These are phyloP conservation scores for Drosophila putrida DNA, from an alignment of 2,888 invertebrate species.

Conservation along the genomic window DNA sequence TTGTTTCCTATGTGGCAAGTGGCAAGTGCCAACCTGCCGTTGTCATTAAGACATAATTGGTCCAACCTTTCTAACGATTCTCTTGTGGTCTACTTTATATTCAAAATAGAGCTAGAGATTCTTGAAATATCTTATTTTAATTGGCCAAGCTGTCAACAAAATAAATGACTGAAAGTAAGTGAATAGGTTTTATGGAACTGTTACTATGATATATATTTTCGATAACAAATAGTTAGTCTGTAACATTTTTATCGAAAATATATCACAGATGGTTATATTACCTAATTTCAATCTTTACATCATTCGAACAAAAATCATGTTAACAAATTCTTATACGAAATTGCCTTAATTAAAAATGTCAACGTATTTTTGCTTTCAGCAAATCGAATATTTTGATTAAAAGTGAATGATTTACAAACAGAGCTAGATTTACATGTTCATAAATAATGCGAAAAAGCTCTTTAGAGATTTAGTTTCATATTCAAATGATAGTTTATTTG, in stretches of 20 bases:
- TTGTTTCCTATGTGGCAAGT: constrained; percentile 42
- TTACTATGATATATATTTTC: too few relatives aligned
- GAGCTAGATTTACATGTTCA: not conserved
- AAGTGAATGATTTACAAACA: not conserved
- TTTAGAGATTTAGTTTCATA: constrained; percentile 8
- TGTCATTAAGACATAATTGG: constrained; percentile 47
- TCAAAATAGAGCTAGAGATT: constrained; percentile 13
- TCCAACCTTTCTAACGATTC: constrained; percentile 29
- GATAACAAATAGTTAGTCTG: too few relatives aligned
- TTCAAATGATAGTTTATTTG: not conserved
- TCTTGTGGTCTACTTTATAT: constrained; percentile 23
- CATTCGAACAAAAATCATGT: not conserved
- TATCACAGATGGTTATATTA: too few relatives aligned
- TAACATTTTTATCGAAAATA: too few relatives aligned
- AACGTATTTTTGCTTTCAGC: not conserved
- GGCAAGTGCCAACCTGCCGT: constrained; percentile 36
- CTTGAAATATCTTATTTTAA: constrained; percentile 19
- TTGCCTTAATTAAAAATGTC: not conserved
- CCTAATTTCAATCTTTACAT: too few relatives aligned
- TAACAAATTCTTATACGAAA: not conserved
- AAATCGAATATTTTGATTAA: not conserved
- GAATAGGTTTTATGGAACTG: too few relatives aligned
- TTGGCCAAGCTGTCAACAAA: not conserved
- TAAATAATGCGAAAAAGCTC: constrained; percentile 8
- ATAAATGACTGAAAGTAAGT: not conserved